Evolutionary conservation across 2,797 vertebrate genomes (phyloP).

Genomic region (Tarsius wallacei): DNA sequence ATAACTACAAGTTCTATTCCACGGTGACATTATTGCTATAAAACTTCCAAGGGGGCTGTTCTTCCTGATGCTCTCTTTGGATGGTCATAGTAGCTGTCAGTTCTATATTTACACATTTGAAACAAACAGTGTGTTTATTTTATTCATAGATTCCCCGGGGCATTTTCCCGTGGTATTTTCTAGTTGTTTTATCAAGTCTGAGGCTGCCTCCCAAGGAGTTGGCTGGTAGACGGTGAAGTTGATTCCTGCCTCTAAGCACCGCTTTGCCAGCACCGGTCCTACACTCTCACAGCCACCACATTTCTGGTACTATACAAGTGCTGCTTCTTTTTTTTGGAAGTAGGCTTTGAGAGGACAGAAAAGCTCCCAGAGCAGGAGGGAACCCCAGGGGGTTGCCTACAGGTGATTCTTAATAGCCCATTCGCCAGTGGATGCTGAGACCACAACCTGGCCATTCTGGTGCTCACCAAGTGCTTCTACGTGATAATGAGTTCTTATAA

Average conservation of each 20-base stretch:
- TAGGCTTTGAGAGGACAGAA: too few species aligned
- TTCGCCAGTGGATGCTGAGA: conserved; percentile 96
- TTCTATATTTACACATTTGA: background rate
- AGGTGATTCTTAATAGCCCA: conserved; percentile 94
- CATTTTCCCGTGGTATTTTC: conserved; percentile 94
- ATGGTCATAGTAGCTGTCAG: background rate
- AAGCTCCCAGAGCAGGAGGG: too few species aligned
- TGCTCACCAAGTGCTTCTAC: conserved; percentile 94
- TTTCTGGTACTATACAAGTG: conserved; percentile 93
- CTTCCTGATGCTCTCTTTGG: background rate
- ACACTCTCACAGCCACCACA: conserved; percentile 94
- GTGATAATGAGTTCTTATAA: conserved; percentile 93
- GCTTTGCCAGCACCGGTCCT: conserved; percentile 94
- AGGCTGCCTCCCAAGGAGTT: conserved; percentile 93
- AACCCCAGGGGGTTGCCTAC: too few species aligned
- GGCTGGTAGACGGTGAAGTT: conserved; percentile 94
- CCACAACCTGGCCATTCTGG: conserved; percentile 91
- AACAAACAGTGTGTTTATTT: background rate
- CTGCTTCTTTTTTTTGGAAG: background rate
- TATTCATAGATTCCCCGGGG: conserved; percentile 93
- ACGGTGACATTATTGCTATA: background rate
- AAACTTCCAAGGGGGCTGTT: background rate
- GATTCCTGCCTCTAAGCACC: conserved; percentile 96
- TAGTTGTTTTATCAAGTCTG: conserved; percentile 93
- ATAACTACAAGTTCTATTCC: background rate